These are phyloP conservation scores for Eulacestoma nigropectus DNA, from an alignment of 2,113 vertebrate genomes.

Conservation along the genomic window DNA sequence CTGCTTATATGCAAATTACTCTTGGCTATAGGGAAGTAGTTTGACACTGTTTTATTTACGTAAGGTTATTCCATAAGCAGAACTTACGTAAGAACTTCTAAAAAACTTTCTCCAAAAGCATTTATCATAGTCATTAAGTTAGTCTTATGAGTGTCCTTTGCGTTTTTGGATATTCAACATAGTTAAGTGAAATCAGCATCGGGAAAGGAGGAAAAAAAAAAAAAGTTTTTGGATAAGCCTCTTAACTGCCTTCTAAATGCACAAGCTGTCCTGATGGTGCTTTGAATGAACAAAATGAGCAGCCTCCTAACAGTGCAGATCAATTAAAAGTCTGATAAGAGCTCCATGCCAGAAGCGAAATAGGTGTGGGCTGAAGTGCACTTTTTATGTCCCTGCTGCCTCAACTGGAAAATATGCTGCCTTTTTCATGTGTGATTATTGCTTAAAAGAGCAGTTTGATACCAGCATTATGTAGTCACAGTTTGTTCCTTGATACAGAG, in stretches of 20 bases:
- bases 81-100: not conserved
- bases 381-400: not conserved
- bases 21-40: rapidly evolving
- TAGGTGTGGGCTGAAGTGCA: not conserved
- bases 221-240: not conserved
- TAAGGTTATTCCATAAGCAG: not conserved
- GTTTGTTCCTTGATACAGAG: not conserved
- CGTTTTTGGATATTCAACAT: not conserved
- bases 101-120: not conserved
- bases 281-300: not conserved
- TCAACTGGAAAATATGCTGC: not conserved
- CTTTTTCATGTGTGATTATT: not conserved
- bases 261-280: not conserved
- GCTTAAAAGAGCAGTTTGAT: not conserved
- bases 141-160: not conserved
- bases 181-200: not conserved
- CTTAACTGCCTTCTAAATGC: not conserved
- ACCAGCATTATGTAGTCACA: not conserved
- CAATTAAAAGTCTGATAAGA: not conserved
- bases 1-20: not conserved
- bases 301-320: not conserved
- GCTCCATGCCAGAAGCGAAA: not conserved
- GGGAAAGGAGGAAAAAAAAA: not conserved
- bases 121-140: not conserved
- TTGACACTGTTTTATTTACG: not conserved